Evolutionary conservation across 2,113 vertebrate genomes (phyloP), one percentile per base, ranked within the genome.

Genomic region (Pelusios castaneus): DNA sequence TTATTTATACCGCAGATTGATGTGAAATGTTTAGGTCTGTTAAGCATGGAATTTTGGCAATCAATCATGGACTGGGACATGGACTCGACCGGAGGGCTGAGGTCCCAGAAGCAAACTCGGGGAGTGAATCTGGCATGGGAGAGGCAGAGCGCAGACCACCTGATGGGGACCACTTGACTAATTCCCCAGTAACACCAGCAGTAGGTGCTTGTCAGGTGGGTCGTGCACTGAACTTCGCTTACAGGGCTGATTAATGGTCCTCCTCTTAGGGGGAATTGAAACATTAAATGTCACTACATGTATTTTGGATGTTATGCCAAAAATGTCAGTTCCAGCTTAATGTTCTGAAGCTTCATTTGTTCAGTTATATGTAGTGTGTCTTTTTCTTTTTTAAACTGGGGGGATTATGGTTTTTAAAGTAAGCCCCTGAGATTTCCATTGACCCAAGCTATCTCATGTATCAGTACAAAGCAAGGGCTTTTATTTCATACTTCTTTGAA

Each of bases 1-100:
- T 92, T 89, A 91, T 87, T 93, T 76, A 95, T 88, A 76, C 38
- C 85, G 60, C 75, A 94, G 88, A 49, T 19, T 81, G 84, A 95
- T 43, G 76, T 38, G 60, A 93, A 88, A 93, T 92, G 81, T 93
- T 81, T 51, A 76, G 73, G 70, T 89, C 85, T 94, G 60, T 83
- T 91, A 79, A 93, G 63, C 91, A 79, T 51, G n/a, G 88, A 45
- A 76, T 91, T 96, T 95, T 93, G 92, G n/a, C n/a, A n/a, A n/a
- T n/a, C n/a, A n/a, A n/a, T n/a, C n/a, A n/a, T n/a, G n/a, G n/a
- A n/a, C n/a, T n/a, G n/a, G n/a, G n/a, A n/a, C n/a, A n/a, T n/a
- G n/a, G n/a, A n/a, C n/a, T n/a, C n/a, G n/a, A n/a, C n/a, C n/a
- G n/a, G n/a, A n/a, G n/a, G n/a, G n/a, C n/a, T n/a, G n/a, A n/a